Conservation (phyloP, 1,140 invertebrate species). For the Halictus rubicundus region DNA sequence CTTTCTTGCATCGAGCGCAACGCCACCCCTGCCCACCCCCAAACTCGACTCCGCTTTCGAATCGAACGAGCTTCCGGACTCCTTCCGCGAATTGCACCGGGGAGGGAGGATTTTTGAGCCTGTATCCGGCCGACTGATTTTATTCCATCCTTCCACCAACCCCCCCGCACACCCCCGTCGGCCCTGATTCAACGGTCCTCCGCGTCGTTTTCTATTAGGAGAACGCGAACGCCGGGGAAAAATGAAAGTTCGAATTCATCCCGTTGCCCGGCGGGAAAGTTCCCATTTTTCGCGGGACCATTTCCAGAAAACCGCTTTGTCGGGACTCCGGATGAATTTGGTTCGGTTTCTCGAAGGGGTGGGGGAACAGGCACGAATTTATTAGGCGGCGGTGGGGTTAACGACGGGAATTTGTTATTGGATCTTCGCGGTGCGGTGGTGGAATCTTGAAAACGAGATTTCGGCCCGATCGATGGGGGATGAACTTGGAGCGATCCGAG, state of each 20-base stretch:
- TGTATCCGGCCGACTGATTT: slow-evolving; percentile 30
- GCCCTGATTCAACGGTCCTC: not conserved
- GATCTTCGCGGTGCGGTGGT: not conserved
- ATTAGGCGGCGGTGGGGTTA: not conserved
- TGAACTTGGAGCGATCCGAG: no score
- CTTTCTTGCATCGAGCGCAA: slow-evolving; percentile 11
- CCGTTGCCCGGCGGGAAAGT: not conserved
- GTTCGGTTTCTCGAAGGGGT: not conserved
- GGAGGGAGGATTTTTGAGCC: slow-evolving; percentile 34
- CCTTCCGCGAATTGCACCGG: slow-evolving; percentile 27
- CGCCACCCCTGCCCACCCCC: not conserved
- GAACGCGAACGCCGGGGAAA: slow-evolving; percentile 15
- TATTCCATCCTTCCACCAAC: not conserved
- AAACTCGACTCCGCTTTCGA: not conserved
- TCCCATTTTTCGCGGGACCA: not conserved
- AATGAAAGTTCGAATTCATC: slow-evolving; percentile 32
- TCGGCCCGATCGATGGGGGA: no score
- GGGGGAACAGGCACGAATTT: not conserved
- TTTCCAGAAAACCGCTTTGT: not conserved
- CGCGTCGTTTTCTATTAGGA: slow-evolving; percentile 23
- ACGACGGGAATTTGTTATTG: not conserved
- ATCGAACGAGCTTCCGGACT: slow-evolving; percentile 18
- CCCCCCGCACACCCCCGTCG: no score
- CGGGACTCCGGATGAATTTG: not conserved
- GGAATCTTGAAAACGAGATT: not conserved